phyloP scores from a whole-genome alignment of 1,140 invertebrate species.

The Ceratoteleas bidentatus region DNA sequence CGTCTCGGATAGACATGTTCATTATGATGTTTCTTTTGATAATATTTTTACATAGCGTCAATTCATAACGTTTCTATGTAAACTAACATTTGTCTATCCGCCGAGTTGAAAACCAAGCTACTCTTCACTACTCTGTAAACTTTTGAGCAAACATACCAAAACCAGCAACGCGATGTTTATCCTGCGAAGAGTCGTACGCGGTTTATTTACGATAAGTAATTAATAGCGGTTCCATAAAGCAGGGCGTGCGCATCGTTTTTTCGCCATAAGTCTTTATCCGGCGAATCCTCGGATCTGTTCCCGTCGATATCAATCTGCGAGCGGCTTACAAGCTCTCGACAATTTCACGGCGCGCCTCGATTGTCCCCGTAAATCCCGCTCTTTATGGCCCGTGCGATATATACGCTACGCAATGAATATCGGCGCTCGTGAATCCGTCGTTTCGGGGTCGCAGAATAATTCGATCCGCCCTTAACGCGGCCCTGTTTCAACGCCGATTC shows the following conservation, averaged over 20 bases:
- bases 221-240: conserved; percentile 42
- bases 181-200: too few relatives aligned
- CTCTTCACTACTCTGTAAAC: too few relatives aligned
- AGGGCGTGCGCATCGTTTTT: conserved; percentile 33
- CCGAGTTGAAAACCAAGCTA: too few relatives aligned
- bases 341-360: conserved; percentile 53
- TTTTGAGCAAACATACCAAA: too few relatives aligned
- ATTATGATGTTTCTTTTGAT: too few relatives aligned
- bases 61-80: too few relatives aligned
- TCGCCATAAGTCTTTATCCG: conserved; percentile 45
- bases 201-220: conserved; percentile 1
- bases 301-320: conserved; percentile 65
- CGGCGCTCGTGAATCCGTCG: conserved; percentile 49
- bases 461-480: conserved; percentile 54
- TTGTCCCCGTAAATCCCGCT: conserved; percentile 63
- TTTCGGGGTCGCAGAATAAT: conserved; percentile 50
- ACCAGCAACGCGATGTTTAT: too few relatives aligned
- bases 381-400: conserved; percentile 56
- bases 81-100: too few relatives aligned
- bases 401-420: conserved; percentile 54
- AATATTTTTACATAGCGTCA: too few relatives aligned
- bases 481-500: conserved; percentile 41
- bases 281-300: conserved; percentile 58
- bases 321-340: conserved; percentile 61
- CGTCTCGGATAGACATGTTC: too few relatives aligned